Conservation (phyloP, 2,888 invertebrate species). For the Tachina lurida region DNA sequence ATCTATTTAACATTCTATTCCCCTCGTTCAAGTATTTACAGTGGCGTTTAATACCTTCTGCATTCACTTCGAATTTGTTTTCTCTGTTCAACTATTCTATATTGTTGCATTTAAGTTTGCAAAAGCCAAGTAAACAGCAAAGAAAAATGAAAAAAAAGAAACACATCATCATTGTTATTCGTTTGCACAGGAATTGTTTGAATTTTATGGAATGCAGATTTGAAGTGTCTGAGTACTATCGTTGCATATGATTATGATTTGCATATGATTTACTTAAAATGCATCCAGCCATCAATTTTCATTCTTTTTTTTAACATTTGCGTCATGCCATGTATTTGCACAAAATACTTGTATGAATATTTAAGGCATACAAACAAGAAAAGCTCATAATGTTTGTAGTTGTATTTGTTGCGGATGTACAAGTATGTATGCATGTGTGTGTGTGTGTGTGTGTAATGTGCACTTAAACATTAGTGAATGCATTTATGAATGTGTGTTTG, state of each 20-base stretch:
- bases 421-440: neutral
- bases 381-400: conserved; percentile 27
- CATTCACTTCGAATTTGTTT: neutral
- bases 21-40: neutral
- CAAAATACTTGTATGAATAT: conserved; percentile 19
- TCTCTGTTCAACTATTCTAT: conserved; percentile 17
- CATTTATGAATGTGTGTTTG: neutral
- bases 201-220: conserved; percentile 48
- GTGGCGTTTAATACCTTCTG: neutral
- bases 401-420: neutral
- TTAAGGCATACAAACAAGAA: neutral
- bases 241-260: conserved; percentile 58
- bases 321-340: conserved; percentile 36
- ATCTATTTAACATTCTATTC: conserved; percentile 10
- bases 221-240: conserved; percentile 49
- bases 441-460: conserved; percentile 17
- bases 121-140: neutral
- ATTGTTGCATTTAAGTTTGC: conserved; percentile 12
- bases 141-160: neutral
- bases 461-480: conserved; percentile 42
- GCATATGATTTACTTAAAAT: conserved; percentile 62
- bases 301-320: neutral
- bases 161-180: conserved; percentile 8
- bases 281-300: conserved; percentile 38
- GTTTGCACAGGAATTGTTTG: conserved; percentile 16